Base-by-base conservation (phyloP, 2,888 invertebrate species). In the Trissonchulus latispiculum region DNA sequence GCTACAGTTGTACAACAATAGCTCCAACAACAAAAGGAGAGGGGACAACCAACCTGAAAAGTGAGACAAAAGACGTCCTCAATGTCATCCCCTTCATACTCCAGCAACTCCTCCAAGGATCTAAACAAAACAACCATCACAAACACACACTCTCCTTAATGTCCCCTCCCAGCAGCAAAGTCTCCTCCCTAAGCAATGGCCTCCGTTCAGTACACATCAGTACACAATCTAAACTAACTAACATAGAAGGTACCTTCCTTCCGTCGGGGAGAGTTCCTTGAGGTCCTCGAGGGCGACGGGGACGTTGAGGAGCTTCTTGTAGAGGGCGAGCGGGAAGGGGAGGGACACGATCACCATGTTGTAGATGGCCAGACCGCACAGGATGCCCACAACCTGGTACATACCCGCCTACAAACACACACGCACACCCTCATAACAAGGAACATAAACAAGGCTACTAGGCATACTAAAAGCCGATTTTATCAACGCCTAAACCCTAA, bases 351-450 rank as follows among this genome's bases (percentile, higher is more conserved):
- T 95, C 73, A 78, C 76, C 75, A 91, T 91, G 86, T 99, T 99
- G 85, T 97, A 99, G 82, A 99, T 96, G 15, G 95, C 96, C 77
- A 99, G 86, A 59, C 95, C 97, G 84, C 93, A 95, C 73, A 97
- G 88, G 75, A 91, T 88, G 76, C 92, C 92, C 88, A 85, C 81
- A 78, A 85, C 77, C 37, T 78, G 76, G 78, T 83, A 86, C 82
- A 83, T 83, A 66, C 73, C 74, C 35, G 74, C 77, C 66, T 80
- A 62, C 3, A 73, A 71, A n/a, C n/a, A n/a, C n/a, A n/a, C n/a
- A n/a, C n/a, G n/a, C n/a, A n/a, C n/a, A n/a, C n/a, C n/a, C n/a
- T n/a, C n/a, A n/a, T n/a, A n/a, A n/a, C n/a, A n/a, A n/a, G n/a
- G n/a, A n/a, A n/a, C n/a, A n/a, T n/a, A n/a, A n/a, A n/a, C n/a